Conservation (phyloP, 1,140 invertebrate genomes). For the Bacillus rossius region DNA sequence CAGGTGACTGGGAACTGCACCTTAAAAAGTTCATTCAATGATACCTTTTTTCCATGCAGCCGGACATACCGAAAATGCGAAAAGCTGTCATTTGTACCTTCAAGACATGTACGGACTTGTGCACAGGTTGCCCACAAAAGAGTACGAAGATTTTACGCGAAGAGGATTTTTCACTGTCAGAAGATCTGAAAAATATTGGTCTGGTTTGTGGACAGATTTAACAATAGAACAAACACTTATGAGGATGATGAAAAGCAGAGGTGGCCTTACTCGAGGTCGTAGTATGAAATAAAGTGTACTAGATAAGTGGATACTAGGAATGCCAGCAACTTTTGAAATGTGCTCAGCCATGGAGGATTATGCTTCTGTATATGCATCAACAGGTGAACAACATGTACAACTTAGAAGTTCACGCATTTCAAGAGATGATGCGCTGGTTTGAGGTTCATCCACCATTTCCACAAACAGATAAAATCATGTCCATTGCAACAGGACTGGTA, state of each 20-base stretch:
- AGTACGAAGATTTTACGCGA: too few relatives aligned
- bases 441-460: conserved; percentile 24
- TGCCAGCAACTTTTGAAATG: too few relatives aligned
- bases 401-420: too few relatives aligned
- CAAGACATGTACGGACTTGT: conserved; percentile 15
- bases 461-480: conserved; percentile 26
- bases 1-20: conserved; percentile 34
- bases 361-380: too few relatives aligned
- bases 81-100: conserved; percentile 32
- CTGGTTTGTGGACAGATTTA: conserved; percentile 3
- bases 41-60: conserved; percentile 39
- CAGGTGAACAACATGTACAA: too few relatives aligned
- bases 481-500: conserved; percentile 28
- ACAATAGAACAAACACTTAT: conserved; percentile 11
- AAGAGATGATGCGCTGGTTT: too few relatives aligned
- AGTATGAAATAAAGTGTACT: not conserved
- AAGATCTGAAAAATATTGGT: not conserved
- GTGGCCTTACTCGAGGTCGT: not conserved
- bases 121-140: too few relatives aligned
- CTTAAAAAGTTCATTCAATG: conserved; percentile 35
- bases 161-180: conserved; percentile 7
- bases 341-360: too few relatives aligned
- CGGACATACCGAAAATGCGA: conserved; percentile 38
- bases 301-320: conserved; percentile 4
- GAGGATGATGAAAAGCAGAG: conserved; percentile 8